Evolutionary conservation across 2,797 vertebrate species (phyloP).

Genomic region (Lemur catta): DNA sequence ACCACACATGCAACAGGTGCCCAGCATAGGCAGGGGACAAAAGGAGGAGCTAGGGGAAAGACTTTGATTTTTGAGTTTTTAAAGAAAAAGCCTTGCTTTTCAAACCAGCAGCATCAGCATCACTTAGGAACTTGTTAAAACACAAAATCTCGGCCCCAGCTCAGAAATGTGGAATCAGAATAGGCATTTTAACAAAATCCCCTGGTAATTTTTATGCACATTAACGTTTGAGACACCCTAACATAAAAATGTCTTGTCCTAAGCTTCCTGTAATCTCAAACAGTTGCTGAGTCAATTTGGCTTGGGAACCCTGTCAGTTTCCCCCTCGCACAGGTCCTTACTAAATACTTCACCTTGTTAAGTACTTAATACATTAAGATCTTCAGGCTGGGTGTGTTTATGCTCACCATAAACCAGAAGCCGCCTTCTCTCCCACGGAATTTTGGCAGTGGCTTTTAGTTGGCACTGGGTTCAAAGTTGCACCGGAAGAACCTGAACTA

Average conservation of each 20-base stretch:
- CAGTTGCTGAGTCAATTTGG: background rate
- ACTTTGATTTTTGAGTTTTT: slow-evolving; percentile 62
- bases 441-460: slow-evolving; percentile 12
- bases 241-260: background rate
- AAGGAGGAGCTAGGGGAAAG: slow-evolving; percentile 1
- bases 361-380: slow-evolving; percentile 6
- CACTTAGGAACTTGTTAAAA: background rate
- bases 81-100: slow-evolving; percentile 1
- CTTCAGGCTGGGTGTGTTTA: background rate
- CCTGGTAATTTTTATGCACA: background rate
- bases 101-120: background rate
- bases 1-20: slow-evolving; percentile 88
- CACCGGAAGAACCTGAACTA: slow-evolving; percentile 4
- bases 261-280: background rate
- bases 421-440: background rate
- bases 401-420: slow-evolving; percentile 12
- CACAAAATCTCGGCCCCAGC: background rate
- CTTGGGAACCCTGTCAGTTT: background rate
- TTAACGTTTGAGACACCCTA: background rate
- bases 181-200: background rate
- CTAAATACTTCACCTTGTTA: background rate
- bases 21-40: slow-evolving; percentile 69
- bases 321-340: background rate
- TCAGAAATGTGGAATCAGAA: background rate
- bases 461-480: slow-evolving; percentile 22